These are phyloP conservation scores for Dexiosoma caninum DNA, from an alignment of 2,888 invertebrate species.

Conservation along the genomic window DNA sequence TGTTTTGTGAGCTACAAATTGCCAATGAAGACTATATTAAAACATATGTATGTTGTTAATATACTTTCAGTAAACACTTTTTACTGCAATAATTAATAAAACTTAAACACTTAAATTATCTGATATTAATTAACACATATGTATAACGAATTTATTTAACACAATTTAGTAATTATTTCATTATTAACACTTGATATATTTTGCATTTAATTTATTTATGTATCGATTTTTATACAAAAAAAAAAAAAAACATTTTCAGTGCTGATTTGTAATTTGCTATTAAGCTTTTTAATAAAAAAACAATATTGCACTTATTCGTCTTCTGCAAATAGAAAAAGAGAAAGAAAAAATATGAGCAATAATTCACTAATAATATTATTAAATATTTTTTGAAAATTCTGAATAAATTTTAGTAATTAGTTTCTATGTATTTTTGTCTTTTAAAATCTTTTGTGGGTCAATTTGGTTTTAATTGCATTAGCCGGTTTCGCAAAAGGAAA, in stretches of 20 bases:
- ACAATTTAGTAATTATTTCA: not conserved
- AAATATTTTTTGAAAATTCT: too few relatives aligned
- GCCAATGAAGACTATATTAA: not conserved
- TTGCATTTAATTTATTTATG: not conserved
- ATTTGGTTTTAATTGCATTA: not conserved
- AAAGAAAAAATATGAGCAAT: not conserved
- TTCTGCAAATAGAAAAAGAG: conserved; percentile 42
- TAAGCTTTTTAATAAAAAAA: conserved; percentile 10
- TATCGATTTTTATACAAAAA: not conserved
- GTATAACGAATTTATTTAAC: conserved; percentile 1
- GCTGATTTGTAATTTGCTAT: not conserved
- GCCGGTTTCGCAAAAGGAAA: conserved; percentile 11
- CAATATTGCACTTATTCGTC: conserved; percentile 51
- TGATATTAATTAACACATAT: not conserved
- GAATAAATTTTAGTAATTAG: not conserved
- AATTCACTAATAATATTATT: too few relatives aligned
- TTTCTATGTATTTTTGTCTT: not conserved
- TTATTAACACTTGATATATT: conserved; percentile 4
- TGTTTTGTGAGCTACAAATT: not conserved
- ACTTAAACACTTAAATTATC: not conserved
- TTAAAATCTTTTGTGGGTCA: not conserved
- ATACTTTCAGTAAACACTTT: conserved; percentile 5
- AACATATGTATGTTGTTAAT: not conserved
- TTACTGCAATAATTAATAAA: not conserved
- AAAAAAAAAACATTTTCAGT: conserved; percentile 11